Evolutionary conservation across 1,140 invertebrate species (phyloP).

Genomic region (Drosophila yakuba): DNA sequence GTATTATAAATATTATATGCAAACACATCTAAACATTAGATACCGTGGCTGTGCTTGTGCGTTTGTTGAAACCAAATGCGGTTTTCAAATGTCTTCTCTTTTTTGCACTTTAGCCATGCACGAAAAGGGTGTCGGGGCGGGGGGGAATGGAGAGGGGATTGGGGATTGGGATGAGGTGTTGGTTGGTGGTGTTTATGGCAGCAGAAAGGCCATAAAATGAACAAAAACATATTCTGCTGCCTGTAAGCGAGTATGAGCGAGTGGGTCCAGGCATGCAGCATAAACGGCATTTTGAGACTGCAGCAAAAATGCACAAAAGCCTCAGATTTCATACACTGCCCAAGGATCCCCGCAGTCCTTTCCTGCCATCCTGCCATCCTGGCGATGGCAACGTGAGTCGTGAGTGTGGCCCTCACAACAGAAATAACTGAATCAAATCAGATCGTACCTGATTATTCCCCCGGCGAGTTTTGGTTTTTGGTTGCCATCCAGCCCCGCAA

Average conservation of each 20-base stretch:
- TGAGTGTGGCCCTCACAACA: conserved; percentile 1
- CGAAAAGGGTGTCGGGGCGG: neutral
- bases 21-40: conserved; percentile 57
- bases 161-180: conserved; percentile 36
- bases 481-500: neutral
- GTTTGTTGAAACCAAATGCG: conserved; percentile 68
- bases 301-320: conserved; percentile 65
- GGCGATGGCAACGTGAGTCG: conserved; percentile 57
- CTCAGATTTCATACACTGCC: conserved; percentile 68
- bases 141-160: neutral
- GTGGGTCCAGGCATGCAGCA: conserved; percentile 54
- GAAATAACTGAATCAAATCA: conserved; percentile 32
- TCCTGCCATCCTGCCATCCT: neutral
- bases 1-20: conserved; percentile 65
- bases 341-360: conserved; percentile 41
- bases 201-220: conserved; percentile 80
- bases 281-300: conserved; percentile 72
- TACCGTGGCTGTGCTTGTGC: conserved; percentile 36
- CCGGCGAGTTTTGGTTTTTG: neutral
- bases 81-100: conserved; percentile 68
- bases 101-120: conserved; percentile 58
- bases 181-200: conserved; percentile 65
- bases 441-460: conserved; percentile 41
- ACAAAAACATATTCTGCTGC: conserved; percentile 71
- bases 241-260: conserved; percentile 42